phyloP scores from a whole-genome alignment of 2,888 invertebrate genomes.

The Polyploca ridens region DNA sequence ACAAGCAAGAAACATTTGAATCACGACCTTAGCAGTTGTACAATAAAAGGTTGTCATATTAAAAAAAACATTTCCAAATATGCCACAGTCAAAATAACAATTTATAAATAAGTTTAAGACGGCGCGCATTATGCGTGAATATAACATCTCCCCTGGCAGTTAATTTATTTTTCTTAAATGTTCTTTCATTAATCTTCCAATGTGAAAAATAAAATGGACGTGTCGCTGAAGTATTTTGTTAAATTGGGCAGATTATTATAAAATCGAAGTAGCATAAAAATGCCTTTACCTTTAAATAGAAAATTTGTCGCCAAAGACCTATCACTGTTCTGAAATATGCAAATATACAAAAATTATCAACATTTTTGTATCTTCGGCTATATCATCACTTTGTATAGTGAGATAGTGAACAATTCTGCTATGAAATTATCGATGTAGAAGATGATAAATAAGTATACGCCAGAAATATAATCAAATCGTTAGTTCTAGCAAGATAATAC shows the following conservation, averaged over 20 bases:
- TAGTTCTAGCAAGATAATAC: too few relatives aligned
- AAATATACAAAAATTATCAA: too few relatives aligned
- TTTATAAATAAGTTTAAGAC: conserved; percentile 14
- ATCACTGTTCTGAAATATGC: too few relatives aligned
- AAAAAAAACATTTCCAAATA: background rate
- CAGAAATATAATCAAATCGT: too few relatives aligned
- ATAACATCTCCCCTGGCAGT: conserved; percentile 8
- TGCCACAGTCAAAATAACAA: conserved; percentile 14
- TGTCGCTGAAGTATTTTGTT: background rate
- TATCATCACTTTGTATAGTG: too few relatives aligned
- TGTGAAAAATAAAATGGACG: conserved; percentile 14
- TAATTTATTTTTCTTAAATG: conserved; percentile 4
- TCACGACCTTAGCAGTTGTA: background rate
- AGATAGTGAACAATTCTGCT: too few relatives aligned
- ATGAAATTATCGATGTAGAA: too few relatives aligned
- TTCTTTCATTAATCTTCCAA: background rate
- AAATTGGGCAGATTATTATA: background rate
- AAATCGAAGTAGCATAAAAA: background rate
- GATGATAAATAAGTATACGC: too few relatives aligned
- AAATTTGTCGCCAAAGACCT: too few relatives aligned
- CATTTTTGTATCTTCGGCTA: too few relatives aligned
- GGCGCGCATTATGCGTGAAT: conserved; percentile 6
- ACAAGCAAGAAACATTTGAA: background rate
- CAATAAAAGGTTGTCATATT: background rate
- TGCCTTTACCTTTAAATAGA: too few relatives aligned